Evolutionary conservation across 92 coral and sea anemone species (phyloP).

Genomic region (Paramuricea clavata): DNA sequence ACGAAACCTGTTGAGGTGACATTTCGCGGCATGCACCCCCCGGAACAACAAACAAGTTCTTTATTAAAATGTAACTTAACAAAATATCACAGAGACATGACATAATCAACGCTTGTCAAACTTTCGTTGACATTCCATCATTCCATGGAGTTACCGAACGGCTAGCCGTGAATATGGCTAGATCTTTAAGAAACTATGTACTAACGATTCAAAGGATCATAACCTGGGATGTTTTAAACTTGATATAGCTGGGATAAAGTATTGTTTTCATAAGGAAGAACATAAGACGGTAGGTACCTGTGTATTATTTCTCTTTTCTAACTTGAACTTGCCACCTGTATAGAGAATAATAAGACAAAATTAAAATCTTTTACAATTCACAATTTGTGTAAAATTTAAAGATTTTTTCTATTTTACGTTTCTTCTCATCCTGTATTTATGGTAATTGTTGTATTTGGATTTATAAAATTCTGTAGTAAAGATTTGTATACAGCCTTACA

Average conservation of each 20-base stretch:
- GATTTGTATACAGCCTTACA: no score
- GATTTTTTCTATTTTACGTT: not conserved
- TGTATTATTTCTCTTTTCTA: not conserved
- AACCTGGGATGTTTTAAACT: not conserved
- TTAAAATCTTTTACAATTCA: not conserved
- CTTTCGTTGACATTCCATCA: not conserved
- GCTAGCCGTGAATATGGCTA: not conserved
- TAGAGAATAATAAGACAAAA: not conserved
- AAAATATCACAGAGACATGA: not conserved
- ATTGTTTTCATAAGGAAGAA: constrained; percentile 2
- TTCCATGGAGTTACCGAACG: not conserved
- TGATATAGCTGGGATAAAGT: constrained; percentile 5
- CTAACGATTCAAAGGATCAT: not conserved
- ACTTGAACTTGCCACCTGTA: constrained; percentile 5
- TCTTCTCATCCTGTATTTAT: no score
- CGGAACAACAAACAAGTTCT: constrained; percentile 49
- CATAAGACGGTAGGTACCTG: constrained; percentile 25
- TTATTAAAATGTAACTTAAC: not conserved
- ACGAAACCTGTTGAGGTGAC: constrained; percentile 9
- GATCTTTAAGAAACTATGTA: not conserved
- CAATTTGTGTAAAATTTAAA: not conserved
- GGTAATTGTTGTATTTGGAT: no score
- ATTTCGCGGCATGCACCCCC: constrained; percentile 68
- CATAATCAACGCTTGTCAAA: constrained; percentile 9
- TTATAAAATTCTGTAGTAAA: no score